Conservation (phyloP, 2,797 vertebrate species). For the Coccyzus lansbergi region DNA sequence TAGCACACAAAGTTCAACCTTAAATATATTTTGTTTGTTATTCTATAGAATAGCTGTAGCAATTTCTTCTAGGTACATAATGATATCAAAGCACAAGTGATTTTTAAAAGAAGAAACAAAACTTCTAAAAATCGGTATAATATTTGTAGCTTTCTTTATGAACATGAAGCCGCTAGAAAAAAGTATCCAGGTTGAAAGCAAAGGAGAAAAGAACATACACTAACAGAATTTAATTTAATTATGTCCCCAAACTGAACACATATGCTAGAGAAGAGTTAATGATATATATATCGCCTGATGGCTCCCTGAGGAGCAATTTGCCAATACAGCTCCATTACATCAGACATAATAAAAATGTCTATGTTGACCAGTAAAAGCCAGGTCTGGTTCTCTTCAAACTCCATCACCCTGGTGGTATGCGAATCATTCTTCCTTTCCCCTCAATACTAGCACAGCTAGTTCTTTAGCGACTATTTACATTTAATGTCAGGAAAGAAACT, state of each 20-base stretch:
- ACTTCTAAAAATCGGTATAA: background rate
- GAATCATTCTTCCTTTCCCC: slow-evolving; percentile 60
- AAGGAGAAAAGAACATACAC: background rate
- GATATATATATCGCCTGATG: slow-evolving; percentile 85
- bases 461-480: slow-evolving; percentile 70
- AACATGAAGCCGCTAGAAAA: background rate
- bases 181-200: background rate
- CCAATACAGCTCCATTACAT: slow-evolving; percentile 90
- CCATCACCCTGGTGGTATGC: slow-evolving; percentile 79
- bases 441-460: slow-evolving; percentile 12
- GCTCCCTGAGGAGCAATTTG: slow-evolving; percentile 87
- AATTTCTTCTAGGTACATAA: background rate
- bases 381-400: slow-evolving; percentile 82
- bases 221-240: slow-evolving; percentile 45
- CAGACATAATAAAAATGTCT: slow-evolving; percentile 88
- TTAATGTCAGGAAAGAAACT: slow-evolving; percentile 57
- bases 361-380: slow-evolving; percentile 80
- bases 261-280: slow-evolving; percentile 83
- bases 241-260: slow-evolving; percentile 57
- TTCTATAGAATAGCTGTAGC: background rate
- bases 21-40: background rate
- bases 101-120: background rate
- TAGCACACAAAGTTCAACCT: background rate
- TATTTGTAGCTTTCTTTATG: background rate
- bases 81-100: background rate